Base-by-base conservation (phyloP, 2,113 vertebrate genomes). In the Miniopterus natalensis region DNA sequence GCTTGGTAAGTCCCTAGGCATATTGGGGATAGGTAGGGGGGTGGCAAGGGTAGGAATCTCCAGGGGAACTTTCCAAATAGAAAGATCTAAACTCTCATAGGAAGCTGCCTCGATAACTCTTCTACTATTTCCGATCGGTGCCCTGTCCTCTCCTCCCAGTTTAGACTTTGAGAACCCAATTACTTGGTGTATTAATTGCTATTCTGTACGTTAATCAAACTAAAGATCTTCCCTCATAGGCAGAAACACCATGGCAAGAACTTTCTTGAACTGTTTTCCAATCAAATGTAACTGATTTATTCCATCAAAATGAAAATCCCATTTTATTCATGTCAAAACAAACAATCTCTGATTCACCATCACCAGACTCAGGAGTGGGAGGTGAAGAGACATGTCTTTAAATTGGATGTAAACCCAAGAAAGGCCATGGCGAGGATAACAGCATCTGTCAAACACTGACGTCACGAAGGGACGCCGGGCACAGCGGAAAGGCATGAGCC, bases 321-420 rank as follows among this genome's bases (percentile, higher is more conserved):
- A 25, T 81, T 95, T 92, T 90, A 29, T 63, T 79, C 17, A 55
- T 18, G 36, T 91, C 55, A 71, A 93, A 95, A 84, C 49, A 95
- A 55, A 83, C 20, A 5, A 51, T 66, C 59, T 84, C 84, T 90
- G 42, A 75, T 36, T 89, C 53, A 27, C 53, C 66, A 31, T 51
- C 53, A 81, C 27, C 61, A 90, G 74, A 73, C 55, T 94, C 77
- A 65, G 53, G 23, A 23, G 17, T 23, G 9, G 6, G 25, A 66
- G 25, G 6, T 36, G 2, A 20, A 23, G 77, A 77, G 15, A 59
- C 1, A 8, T 31, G 59, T 21, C 29, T 88, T 88, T 81, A 77
- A 92, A 78, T 85, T 66, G 45, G 3, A 40, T 45, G 53, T 68
- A 5, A 77, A 17, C 68, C 57, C 75, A 63, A 40, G n/a, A 31